Evolutionary conservation across 2,888 invertebrate genomes (phyloP), one percentile per base, ranked within the genome.

Genomic region (Ferrisia virgata): DNA sequence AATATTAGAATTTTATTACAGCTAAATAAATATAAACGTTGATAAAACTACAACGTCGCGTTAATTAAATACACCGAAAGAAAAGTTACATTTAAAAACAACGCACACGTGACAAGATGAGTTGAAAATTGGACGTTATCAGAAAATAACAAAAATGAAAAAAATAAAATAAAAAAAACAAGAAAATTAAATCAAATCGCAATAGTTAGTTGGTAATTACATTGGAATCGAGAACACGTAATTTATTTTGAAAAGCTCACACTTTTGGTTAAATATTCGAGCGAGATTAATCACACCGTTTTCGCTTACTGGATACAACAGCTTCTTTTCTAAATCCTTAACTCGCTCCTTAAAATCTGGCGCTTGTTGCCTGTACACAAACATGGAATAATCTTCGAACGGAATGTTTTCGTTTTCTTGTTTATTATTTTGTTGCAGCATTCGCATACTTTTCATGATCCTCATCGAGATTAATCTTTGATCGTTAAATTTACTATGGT

Each of bases 281-380:
- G 11, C 69, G 15, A 69, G 4, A 69, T 31, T 53, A 53, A 53
- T 25, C 82, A 69, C 82, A 82, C 64, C 9, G 1, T 15, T 64
- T 25, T 43, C 3, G 83, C 93, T 93, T 93, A 93, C 93, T 88
- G 93, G 93, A 89, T 92, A 92, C 86, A 93, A 90, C 87, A 94
- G 91, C 89, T 93, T 93, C 89, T 91, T 91, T 89, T 93, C 96
- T 88, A 96, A 90, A 87, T 93, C 92, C 91, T 93, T 94, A 85
- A 96, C 95, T 85, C 96, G 92, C 88, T 95, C 95, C 89, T 93
- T 93, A 89, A 96, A 96, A 88, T 94, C 92, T 8, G 94, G 94
- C 18, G 96, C 95, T 85, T 93, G 94, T 89, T 95, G 95, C 82
- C 96, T 92, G 89, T 96, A 96, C 87, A 95, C 91, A 89, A 94